These are phyloP conservation scores for Notothenia coriiceps DNA, from an alignment of 2,113 vertebrate genomes.

Conservation along the genomic window DNA sequence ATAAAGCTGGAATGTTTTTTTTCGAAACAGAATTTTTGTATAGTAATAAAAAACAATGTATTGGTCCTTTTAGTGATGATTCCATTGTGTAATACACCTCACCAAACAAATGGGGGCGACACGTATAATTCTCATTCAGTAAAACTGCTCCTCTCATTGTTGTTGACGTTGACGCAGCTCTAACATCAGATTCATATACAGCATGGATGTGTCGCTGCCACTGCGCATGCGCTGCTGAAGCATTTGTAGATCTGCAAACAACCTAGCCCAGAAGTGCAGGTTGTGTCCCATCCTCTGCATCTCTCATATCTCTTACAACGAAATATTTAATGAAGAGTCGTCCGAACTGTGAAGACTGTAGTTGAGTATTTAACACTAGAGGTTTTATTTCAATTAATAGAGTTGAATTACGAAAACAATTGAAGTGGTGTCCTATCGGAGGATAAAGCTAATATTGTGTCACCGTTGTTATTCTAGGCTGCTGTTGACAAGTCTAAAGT, in stretches of 20 bases:
- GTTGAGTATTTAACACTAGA: background rate
- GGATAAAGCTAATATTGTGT: background rate
- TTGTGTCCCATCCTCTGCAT: background rate
- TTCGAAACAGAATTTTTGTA: background rate
- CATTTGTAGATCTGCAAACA: slow-evolving; percentile 29
- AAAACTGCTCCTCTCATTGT: background rate
- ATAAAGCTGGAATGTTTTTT: background rate
- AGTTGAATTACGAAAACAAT: background rate
- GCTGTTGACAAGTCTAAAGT: slow-evolving; percentile 57
- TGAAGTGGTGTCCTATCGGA: background rate
- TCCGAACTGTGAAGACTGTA: background rate
- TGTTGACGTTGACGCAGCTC: background rate
- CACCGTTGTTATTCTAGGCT: background rate
- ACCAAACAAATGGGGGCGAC: slow-evolving; percentile 34
- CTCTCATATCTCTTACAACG: background rate
- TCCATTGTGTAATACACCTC: slow-evolving; percentile 13
- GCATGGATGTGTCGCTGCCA: slow-evolving; percentile 20
- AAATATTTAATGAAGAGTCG: slow-evolving; percentile 8
- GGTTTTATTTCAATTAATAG: background rate
- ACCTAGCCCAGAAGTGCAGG: slow-evolving; percentile 35
- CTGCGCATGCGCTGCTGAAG: rapidly evolving
- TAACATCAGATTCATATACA: background rate
- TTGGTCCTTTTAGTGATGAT: background rate
- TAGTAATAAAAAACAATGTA: too few relatives aligned
- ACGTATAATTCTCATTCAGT: background rate